Percentiles rank a stretch among this genome's conserved stretches.
Evolutionary conservation across 2,113 vertebrate genomes (phyloP).

Genomic region (Todiramphus saurophagus): DNA sequence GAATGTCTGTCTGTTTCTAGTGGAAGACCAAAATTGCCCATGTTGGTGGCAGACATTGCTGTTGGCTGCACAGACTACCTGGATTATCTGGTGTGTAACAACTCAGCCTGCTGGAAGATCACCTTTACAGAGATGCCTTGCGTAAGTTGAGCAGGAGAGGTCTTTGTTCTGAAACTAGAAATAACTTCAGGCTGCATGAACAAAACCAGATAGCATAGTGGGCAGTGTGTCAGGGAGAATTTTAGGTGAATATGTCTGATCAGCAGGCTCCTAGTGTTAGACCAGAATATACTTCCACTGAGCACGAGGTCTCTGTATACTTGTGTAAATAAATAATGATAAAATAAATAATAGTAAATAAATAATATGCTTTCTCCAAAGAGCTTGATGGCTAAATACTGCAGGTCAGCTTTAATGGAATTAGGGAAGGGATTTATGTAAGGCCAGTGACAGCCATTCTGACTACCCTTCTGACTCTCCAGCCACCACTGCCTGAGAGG

Average conservation of each 20-base stretch:
- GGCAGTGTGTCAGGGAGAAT: not conserved
- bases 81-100: not conserved
- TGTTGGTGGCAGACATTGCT: accelerated
- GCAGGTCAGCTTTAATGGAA: not conserved
- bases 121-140: not conserved
- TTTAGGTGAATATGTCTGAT: not conserved
- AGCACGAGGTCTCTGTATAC: not conserved
- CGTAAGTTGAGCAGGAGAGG: not conserved
- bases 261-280: not conserved
- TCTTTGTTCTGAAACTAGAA: not conserved
- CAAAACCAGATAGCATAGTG: not conserved
- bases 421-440: not conserved
- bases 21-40: not conserved
- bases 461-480: not conserved
- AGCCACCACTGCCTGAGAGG: not conserved
- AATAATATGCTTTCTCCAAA: not conserved
- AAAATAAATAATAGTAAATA: slow-evolving; percentile 17
- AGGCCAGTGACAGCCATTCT: not conserved
- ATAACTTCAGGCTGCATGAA: not conserved
- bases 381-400: not conserved
- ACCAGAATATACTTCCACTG: not conserved
- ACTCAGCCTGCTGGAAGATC: not conserved
- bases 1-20: not conserved
- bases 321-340: slow-evolving; percentile 22
- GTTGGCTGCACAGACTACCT: not conserved